These are phyloP conservation scores for Metalampra italica DNA, from an alignment of 2,888 invertebrate species.

Conservation along the genomic window DNA sequence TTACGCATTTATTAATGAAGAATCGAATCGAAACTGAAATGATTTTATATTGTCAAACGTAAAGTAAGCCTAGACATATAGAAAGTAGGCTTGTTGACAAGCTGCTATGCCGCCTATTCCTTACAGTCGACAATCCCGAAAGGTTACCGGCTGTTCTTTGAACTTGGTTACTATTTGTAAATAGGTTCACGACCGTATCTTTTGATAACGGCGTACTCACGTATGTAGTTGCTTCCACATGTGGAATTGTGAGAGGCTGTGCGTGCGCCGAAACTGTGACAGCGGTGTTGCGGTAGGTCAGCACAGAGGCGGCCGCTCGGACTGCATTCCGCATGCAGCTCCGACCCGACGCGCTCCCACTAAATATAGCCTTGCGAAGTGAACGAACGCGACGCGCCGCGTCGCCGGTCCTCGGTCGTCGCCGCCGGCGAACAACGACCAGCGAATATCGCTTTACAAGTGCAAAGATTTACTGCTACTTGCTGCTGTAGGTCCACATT, in stretches of 20 bases:
- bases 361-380: slow-evolving; percentile 72
- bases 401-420: slow-evolving; percentile 21
- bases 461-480: slow-evolving; percentile 1
- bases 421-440: slow-evolving; percentile 16
- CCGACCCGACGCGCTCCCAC: slow-evolving; percentile 46
- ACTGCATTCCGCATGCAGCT: slow-evolving; percentile 60
- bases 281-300: slow-evolving; percentile 65
- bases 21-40: no score
- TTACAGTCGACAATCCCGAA: no score
- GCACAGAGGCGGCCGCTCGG: slow-evolving; percentile 39
- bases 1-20: no score
- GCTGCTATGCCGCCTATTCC: no score
- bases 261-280: slow-evolving; percentile 64
- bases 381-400: slow-evolving; percentile 60
- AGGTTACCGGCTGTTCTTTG: no score
- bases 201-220: not conserved
- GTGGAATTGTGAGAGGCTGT: slow-evolving; percentile 33
- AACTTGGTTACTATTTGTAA: no score
- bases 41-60: no score
- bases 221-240: not conserved
- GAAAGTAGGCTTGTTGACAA: no score
- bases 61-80: no score
- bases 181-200: not conserved
- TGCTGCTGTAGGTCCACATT: slow-evolving; percentile 9
- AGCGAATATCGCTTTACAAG: slow-evolving; percentile 6